These are phyloP conservation scores for Emydocephalus ijimae DNA, from an alignment of 2,113 vertebrate species.

Conservation along the genomic window DNA sequence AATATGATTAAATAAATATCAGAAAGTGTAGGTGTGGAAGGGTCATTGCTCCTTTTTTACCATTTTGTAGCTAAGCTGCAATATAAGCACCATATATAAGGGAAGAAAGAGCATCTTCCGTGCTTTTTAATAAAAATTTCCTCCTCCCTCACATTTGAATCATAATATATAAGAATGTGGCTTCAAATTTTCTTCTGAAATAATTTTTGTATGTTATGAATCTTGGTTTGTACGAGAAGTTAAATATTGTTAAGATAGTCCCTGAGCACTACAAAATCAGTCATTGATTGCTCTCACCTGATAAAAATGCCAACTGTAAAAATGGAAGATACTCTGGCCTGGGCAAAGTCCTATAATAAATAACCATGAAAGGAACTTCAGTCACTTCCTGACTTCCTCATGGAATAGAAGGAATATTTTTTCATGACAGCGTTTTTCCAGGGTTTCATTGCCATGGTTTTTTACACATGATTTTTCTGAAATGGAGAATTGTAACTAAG, in stretches of 20 bases:
- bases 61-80: neutral
- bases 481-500: constrained; percentile 20
- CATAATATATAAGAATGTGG: neutral
- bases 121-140: neutral
- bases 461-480: constrained; percentile 17
- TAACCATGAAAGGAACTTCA: constrained; percentile 42
- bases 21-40: neutral
- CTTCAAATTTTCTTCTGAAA: neutral
- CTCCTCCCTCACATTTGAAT: neutral
- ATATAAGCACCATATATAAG: neutral
- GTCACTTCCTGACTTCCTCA: constrained; percentile 62
- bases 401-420: constrained; percentile 6
- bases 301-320: constrained; percentile 39
- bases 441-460: constrained; percentile 26
- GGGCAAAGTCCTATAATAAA: constrained; percentile 79
- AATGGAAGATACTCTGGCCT: constrained; percentile 49
- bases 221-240: constrained; percentile 6
- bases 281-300: neutral
- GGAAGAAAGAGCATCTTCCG: neutral
- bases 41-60: neutral
- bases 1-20: neutral
- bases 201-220: neutral
- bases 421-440: constrained; percentile 11
- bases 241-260: constrained; percentile 32
- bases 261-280: constrained; percentile 32